These are phyloP conservation scores for Heliangelus exortis DNA, from an alignment of 2,797 vertebrate species.

Conservation along the genomic window DNA sequence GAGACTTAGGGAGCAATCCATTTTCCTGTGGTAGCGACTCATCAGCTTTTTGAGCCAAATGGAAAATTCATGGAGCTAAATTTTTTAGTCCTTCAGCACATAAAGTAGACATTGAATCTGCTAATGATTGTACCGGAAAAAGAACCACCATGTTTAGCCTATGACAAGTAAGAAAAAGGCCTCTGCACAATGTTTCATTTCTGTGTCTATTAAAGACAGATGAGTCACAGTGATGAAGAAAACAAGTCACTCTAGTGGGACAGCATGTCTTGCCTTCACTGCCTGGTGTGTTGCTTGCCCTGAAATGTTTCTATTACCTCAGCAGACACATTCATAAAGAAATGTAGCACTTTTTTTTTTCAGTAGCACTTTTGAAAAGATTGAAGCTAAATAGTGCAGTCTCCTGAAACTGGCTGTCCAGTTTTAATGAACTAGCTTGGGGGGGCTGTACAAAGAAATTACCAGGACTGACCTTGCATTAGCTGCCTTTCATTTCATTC, in stretches of 20 bases:
- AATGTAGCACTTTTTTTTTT: not conserved
- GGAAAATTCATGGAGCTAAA: not conserved
- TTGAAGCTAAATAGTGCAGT: not conserved
- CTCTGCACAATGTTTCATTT: not conserved
- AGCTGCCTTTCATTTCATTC: not conserved
- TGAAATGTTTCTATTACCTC: not conserved
- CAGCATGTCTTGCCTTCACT: not conserved
- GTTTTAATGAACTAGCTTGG: not conserved
- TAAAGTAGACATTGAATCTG: constrained; percentile 18
- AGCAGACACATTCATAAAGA: not conserved
- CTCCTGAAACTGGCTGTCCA: not conserved
- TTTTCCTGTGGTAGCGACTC: not conserved
- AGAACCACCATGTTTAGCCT: not conserved
- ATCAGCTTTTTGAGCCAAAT: not conserved
- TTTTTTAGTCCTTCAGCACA: not conserved
- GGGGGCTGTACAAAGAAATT: not conserved
- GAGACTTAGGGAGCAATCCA: not conserved
- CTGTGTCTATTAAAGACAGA: constrained; percentile 1
- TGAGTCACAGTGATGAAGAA: not conserved
- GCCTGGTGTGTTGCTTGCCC: not conserved
- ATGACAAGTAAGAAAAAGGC: not conserved
- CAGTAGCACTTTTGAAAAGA: not conserved
- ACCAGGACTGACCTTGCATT: not conserved
- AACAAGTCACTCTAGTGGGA: not conserved
- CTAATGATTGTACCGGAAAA: constrained; percentile 15